Evolutionary conservation across 2,113 vertebrate genomes (phyloP).

Genomic region (Dendrocopos noguchii): DNA sequence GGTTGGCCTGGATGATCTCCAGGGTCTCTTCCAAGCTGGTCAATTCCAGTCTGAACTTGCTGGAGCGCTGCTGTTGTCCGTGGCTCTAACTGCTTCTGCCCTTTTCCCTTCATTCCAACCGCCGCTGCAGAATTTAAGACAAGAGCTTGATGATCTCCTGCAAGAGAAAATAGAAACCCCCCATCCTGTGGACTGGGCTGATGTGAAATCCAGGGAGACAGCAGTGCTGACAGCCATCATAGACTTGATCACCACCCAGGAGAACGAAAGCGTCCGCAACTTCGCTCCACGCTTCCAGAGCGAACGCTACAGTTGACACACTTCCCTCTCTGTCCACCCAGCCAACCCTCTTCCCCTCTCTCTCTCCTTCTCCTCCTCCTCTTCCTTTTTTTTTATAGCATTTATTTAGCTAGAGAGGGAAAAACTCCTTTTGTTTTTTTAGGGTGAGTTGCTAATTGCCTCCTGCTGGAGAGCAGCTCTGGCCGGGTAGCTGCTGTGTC

Average conservation of each 20-base stretch:
- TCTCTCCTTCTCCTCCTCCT: too few relatives aligned
- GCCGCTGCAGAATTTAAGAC: slow-evolving; percentile 83
- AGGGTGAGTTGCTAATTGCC: slow-evolving; percentile 16
- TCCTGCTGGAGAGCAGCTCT: background rate
- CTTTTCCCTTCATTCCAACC: background rate
- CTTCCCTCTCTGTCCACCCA: background rate
- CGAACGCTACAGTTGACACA: slow-evolving; percentile 75
- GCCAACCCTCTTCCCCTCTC: background rate
- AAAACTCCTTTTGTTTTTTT: background rate
- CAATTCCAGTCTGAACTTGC: too few relatives aligned
- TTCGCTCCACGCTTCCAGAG: slow-evolving; percentile 76
- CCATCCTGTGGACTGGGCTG: slow-evolving; percentile 90
- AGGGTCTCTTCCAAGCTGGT: too few relatives aligned
- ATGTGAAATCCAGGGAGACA: slow-evolving; percentile 86
- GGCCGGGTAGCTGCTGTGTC: background rate
- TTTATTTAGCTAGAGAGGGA: slow-evolving; percentile 8
- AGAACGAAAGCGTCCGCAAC: slow-evolving; percentile 73
- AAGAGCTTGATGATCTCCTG: slow-evolving; percentile 89
- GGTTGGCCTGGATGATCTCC: too few relatives aligned
- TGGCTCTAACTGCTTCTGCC: background rate
- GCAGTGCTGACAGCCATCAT: slow-evolving; percentile 94
- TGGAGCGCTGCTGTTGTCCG: background rate
- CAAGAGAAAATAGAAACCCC: slow-evolving; percentile 94
- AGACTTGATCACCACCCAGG: slow-evolving; percentile 96
- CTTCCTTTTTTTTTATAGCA: background rate